Base-by-base conservation (phyloP, 2,888 invertebrate genomes). In the Plagiodera versicolora region DNA sequence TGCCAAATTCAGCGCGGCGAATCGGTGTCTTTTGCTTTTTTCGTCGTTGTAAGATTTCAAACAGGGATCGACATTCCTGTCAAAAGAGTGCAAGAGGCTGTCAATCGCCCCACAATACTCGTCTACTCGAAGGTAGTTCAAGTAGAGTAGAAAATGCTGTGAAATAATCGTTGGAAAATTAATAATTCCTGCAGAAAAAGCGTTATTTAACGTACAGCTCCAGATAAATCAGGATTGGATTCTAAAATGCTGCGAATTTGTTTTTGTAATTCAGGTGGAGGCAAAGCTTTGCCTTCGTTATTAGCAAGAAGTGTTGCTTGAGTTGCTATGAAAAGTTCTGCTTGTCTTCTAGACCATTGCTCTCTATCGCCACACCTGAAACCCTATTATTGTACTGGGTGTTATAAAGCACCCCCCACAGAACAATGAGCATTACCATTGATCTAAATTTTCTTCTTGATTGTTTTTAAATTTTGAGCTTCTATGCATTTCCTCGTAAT, bases 1-100 rank as follows among this genome's bases (percentile, higher is more conserved):
- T 0, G 95, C 94, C 65, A 96, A 83, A 78, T 95, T 95, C n/a
- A 96, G 83, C 16, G 94, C 92, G 5, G 95, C 94, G 77, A 92
- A 96, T 74, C 95, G 85, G 73, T 91, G 91, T 45, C 89, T 89
- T 74, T 88, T 87, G 45, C 81, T 82, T 71, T 81, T 81, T 66
- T 84, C 84, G 48, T 84, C 83, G n/a, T 78, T 77, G 47, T 79
- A 81, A 50, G 76, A 79, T 72, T 83, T 83, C 32, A 78, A 72
- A 53, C 83, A 83, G 28, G 80, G 77, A 32, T 81, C 71, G 50
- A 77, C 71, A 68, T 86, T 84, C 72, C 89, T 84, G 78, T 94
- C 92, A 78, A 94, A 91, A 79, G 91, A 93, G 78, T 92, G 90
- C 81, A 87, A 91, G 56, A 91, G 83, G 74, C 88, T 93, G 73